Evolutionary conservation across 1,140 invertebrate species (phyloP), one percentile per base, ranked within the genome.

Genomic region (Lerema accius): DNA sequence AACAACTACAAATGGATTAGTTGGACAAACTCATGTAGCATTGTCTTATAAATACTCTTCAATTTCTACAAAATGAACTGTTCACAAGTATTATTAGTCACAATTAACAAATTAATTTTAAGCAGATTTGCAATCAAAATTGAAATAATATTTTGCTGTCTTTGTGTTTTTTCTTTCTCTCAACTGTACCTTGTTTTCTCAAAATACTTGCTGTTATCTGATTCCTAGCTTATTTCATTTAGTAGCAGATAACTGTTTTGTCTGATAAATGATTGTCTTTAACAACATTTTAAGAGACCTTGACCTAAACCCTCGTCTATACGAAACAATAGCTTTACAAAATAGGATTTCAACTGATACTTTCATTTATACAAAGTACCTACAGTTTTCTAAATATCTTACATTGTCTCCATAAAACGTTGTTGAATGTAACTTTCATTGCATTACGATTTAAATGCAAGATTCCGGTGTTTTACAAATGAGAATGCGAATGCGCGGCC

Each of bases 401-500:
- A 7, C n/a, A 15, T 48, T 59, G 13, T 48, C 55, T 46, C 43
- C 42, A 48, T 48, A 59, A 32, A 35, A 35, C 42, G 28, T 55
- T 50, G 14, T 37, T 46, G 55, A 46, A 37, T 48, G 14, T 40
- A 37, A 35, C 19, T 56, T 60, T 63, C 55, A 62, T 63, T 64
- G 61, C 62, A 61, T 65, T 61, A 61, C 40, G 15, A 37, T 74
- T 73, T 65, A 53, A 72, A 65, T 67, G 42, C 72, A 51, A 69
- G 68, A 75, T 81, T 82, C 76, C 73, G 71, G 75, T 71, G 73
- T 71, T 78, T 75, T 68, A 70, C 69, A 78, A 76, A 76, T 75
- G 39, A 75, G 69, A 65, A 76, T 77, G 74, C 68, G 67, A 67
- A 79, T 82, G 73, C 69, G 70, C 69, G 35, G 55, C 65, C 69